Evolutionary conservation across 2,888 invertebrate species (phyloP), one percentile per base, ranked within the genome.

Genomic region (Nemoura dubitans): DNA sequence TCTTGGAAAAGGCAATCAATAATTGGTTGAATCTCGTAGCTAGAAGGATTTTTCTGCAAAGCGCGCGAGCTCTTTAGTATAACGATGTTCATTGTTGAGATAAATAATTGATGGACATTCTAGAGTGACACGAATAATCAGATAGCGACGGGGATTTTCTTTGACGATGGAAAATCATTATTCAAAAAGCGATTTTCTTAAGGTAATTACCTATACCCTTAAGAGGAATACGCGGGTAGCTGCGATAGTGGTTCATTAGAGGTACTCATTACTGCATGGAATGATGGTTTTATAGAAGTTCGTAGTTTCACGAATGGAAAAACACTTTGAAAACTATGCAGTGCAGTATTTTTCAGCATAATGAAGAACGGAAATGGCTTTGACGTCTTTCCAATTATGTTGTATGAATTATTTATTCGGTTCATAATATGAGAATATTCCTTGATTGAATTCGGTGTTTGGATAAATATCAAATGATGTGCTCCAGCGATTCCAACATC

Each of bases 381-480:
- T 36, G 36, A 36, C 36, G 36, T 36, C 36, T 21, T 59, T 59
- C 59, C 59, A 59, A 59, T 21, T 59, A 59, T 21, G 16, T 59
- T 14, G 59, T 7, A 10, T 59, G 59, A 21, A 59, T 59, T 59
- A 59, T 59, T 59, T 16, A 59, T 59, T 59, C 59, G 2, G 59
- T 59, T 59, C 14, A 59, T 21, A 59, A 16, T 7, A 59, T 21
- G 59, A 59, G 59, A 59, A 59, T 59, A 21, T 21, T 59, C 59
- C 6, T 21, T 59, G 59, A 59, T 59, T 59, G 59, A 59, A 59
- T 59, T 21, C 59, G 59, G 16, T 21, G 14, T 59, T 59, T 59
- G 59, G 59, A 59, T 59, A 59, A 59, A 59, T 59, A 59, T 59
- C 16, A 59, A 59, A 59, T 59, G 59, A 59, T 59, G 59, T 59